Evolutionary conservation across 2,797 vertebrate genomes (phyloP).

Genomic region (Sebastes oblongus): DNA sequence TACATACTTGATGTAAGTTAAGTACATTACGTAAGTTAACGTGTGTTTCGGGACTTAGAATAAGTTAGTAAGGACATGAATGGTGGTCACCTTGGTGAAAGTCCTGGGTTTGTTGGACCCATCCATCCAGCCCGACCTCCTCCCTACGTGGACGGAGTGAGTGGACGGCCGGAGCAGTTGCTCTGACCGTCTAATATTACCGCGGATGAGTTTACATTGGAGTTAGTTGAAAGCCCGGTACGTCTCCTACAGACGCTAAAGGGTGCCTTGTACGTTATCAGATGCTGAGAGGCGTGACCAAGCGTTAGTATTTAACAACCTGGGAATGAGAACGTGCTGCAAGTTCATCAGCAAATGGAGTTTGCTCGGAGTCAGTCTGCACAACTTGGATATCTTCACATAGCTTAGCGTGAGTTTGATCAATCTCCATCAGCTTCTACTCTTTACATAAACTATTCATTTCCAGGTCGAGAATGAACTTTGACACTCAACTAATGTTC

Average conservation of each 20-base stretch:
- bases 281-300: neutral
- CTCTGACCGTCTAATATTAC: no score
- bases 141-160: no score
- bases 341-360: neutral
- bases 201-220: no score
- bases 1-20: no score
- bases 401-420: neutral
- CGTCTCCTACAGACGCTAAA: neutral
- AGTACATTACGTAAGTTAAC: no score
- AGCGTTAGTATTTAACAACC: neutral
- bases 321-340: neutral
- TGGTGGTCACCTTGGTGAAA: neutral
- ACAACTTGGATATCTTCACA: neutral
- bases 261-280: neutral
- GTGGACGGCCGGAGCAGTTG: no score
- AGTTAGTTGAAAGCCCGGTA: no score
- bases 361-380: neutral
- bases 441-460: neutral
- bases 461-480: neutral
- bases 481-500: neutral
- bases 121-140: no score
- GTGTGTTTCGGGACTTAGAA: no score
- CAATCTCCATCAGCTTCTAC: neutral
- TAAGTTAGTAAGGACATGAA: no score
- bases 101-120: neutral